phyloP scores from a whole-genome alignment of 1,140 invertebrate genomes.

The Holotrichia oblita region DNA sequence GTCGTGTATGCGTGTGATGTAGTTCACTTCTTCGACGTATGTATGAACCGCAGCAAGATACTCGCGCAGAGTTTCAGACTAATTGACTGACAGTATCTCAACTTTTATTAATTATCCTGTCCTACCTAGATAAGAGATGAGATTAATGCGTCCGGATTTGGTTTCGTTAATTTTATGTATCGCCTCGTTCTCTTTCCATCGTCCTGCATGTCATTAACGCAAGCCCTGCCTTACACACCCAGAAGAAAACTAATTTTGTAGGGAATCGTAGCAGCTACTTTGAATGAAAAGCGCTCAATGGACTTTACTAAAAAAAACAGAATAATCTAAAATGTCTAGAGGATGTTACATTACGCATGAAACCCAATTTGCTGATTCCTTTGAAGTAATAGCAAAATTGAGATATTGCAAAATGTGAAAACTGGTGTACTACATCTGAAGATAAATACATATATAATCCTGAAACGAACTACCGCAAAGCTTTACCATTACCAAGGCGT shows the following conservation, averaged over 20 bases:
- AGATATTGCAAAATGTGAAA: no score
- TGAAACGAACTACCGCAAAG: no score
- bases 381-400: no score
- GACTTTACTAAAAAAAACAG: no score
- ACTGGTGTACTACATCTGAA: no score
- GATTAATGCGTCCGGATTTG: slow-evolving; percentile 46
- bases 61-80: slow-evolving; percentile 40
- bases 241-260: background rate
- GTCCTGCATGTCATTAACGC: slow-evolving; percentile 35
- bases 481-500: no score
- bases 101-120: slow-evolving; percentile 49
- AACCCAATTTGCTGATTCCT: no score
- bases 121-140: slow-evolving; percentile 46
- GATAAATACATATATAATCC: no score
- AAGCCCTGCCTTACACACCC: slow-evolving; percentile 7
- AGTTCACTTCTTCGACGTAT: slow-evolving; percentile 37
- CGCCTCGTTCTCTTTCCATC: slow-evolving; percentile 9
- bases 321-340: no score
- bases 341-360: no score
- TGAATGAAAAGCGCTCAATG: background rate
- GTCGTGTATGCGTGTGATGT: background rate
- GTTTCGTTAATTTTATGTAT: slow-evolving; percentile 44
- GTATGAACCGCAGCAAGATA: slow-evolving; percentile 21
- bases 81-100: slow-evolving; percentile 48
- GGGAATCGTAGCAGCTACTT: slow-evolving; percentile 7